Percentiles rank a stretch among this genome's conserved stretches.
Evolutionary conservation across 2,113 vertebrate species (phyloP).

Genomic region (Ondatra zibethicus): DNA sequence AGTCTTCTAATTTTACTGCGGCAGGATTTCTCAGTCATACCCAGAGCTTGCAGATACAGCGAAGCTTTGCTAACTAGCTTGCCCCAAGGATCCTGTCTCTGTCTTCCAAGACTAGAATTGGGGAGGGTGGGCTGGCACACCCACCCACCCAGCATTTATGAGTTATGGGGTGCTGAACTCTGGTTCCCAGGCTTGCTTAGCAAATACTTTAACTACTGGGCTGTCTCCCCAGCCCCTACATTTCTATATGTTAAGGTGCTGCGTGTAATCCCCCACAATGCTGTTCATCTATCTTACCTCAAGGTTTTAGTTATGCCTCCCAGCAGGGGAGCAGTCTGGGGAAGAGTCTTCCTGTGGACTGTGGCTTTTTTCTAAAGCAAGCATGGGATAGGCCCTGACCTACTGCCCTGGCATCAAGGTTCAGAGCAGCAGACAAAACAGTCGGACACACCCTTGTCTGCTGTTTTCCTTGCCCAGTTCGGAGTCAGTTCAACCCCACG

Average conservation of each 20-base stretch:
- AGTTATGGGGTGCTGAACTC: neutral
- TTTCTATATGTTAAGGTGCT: neutral
- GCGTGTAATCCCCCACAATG: fast-evolving
- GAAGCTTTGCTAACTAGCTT: neutral
- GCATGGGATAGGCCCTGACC: fast-evolving
- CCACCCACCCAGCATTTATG: neutral
- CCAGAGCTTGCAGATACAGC: neutral
- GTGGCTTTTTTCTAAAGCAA: neutral
- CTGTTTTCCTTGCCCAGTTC: fast-evolving
- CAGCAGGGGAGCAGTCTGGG: neutral
- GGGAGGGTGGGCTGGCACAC: neutral
- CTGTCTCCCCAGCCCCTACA: neutral
- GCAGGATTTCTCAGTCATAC: neutral
- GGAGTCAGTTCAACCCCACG: too few species aligned
- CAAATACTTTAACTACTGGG: neutral
- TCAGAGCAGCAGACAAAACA: neutral
- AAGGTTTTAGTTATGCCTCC: neutral
- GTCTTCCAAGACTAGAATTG: neutral
- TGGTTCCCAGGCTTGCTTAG: neutral
- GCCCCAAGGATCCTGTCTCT: neutral
- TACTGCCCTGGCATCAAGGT: neutral
- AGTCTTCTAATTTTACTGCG: neutral
- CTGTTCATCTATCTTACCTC: fast-evolving
- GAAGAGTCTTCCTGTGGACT: fast-evolving
- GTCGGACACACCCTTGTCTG: neutral